These are phyloP conservation scores for Micromussa lordhowensis DNA, from an alignment of 92 coral and sea anemone species.

Conservation along the genomic window DNA sequence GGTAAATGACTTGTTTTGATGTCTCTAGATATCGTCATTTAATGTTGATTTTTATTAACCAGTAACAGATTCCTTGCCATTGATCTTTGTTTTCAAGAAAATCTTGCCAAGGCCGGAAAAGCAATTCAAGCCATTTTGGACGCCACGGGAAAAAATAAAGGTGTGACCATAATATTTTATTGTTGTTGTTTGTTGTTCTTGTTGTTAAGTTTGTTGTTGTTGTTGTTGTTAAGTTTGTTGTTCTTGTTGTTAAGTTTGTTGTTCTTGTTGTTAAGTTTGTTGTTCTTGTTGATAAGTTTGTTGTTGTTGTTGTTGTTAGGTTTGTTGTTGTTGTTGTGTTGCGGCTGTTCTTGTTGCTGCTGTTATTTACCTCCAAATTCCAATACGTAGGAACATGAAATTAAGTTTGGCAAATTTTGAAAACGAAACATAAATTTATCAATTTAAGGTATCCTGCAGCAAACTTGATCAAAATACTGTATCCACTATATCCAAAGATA, in stretches of 20 bases:
- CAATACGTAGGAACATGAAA: neutral
- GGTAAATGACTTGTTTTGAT: slow-evolving; percentile 46
- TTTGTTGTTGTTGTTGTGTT: no score
- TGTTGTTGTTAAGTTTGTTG: no score
- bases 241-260: no score
- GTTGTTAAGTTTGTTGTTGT: no score
- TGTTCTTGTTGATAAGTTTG: no score
- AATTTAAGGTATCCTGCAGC: no score
- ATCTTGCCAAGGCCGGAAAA: slow-evolving; percentile 95
- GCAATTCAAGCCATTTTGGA: slow-evolving; percentile 94
- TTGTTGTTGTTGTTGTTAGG: no score
- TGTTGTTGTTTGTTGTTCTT: neutral
- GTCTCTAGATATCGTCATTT: neutral
- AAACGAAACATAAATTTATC: neutral
- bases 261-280: neutral
- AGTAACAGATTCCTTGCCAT: neutral
- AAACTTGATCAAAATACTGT: no score
- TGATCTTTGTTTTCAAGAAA: slow-evolving; percentile 58
- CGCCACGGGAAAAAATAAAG: slow-evolving; percentile 73
- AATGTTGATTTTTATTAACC: neutral
- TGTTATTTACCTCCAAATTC: no score
- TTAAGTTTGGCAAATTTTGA: neutral
- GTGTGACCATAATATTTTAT: slow-evolving; percentile 31
- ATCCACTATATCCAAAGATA: neutral
- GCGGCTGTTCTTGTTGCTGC: no score